Percentiles rank a stretch among this genome's conserved stretches.
Conservation (phyloP, 2,888 invertebrate genomes). For the Schizaphis graminum region DNA sequence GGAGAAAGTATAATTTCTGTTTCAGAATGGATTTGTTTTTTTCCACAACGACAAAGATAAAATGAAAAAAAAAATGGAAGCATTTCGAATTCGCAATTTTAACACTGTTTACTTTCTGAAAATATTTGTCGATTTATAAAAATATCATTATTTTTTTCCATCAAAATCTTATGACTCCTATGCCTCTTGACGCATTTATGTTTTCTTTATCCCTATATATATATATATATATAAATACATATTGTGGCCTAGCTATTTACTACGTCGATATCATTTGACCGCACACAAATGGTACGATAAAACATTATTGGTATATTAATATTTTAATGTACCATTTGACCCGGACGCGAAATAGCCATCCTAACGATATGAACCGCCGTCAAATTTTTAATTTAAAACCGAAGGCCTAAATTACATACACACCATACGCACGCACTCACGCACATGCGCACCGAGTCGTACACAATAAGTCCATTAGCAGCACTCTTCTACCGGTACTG, state of each 20-base stretch:
- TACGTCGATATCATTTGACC: background rate
- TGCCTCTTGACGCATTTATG: background rate
- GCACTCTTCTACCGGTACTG: background rate
- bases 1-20: background rate
- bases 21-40: background rate
- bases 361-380: background rate
- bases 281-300: background rate
- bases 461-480: constrained; percentile 29
- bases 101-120: background rate
- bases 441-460: background rate
- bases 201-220: background rate
- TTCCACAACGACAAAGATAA: background rate
- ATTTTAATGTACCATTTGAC: constrained; percentile 8
- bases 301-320: background rate
- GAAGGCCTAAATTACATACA: background rate
- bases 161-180: background rate
- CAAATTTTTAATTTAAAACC: constrained; percentile 10
- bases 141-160: background rate
- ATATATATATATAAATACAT: too few species aligned
- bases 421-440: background rate
- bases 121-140: background rate
- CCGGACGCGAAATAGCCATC: background rate
- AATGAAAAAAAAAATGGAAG: background rate
- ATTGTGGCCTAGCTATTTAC: background rate
- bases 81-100: background rate